Conservation (phyloP, 2,888 invertebrate species). For the Sericinus montela region DNA sequence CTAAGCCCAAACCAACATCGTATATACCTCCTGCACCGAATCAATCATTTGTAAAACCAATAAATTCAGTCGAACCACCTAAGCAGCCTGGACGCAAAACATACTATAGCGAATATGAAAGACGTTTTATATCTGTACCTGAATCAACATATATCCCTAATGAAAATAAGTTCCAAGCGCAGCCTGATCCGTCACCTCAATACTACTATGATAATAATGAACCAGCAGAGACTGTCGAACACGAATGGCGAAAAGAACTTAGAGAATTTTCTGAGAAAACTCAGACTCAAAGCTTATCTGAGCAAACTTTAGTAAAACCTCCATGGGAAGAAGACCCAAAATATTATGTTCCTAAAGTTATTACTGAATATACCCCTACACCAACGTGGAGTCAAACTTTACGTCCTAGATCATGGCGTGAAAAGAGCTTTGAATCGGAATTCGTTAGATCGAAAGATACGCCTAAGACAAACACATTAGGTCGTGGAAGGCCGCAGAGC, state of each 20-base stretch:
- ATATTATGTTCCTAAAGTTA: constrained; percentile 44
- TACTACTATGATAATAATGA: constrained; percentile 71
- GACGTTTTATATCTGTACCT: constrained; percentile 69
- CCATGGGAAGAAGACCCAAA: constrained; percentile 65
- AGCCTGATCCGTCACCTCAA: constrained; percentile 68
- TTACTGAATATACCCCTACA: constrained; percentile 49
- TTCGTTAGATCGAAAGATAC: constrained; percentile 61
- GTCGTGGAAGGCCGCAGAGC: constrained; percentile 64
- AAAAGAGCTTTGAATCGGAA: constrained; percentile 69
- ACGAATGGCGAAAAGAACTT: constrained; percentile 70
- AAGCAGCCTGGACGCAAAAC: constrained; percentile 63
- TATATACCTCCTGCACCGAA: constrained; percentile 72
- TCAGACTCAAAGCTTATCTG: constrained; percentile 46
- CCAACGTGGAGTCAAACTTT: constrained; percentile 73
- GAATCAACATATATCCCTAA: constrained; percentile 66
- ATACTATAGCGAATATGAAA: constrained; percentile 72
- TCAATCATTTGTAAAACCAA: constrained; percentile 65
- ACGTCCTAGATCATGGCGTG: constrained; percentile 64
- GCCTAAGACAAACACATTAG: constrained; percentile 63
- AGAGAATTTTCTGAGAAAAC: constrained; percentile 71
- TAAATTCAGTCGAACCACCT: constrained; percentile 42
- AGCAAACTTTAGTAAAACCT: constrained; percentile 51
- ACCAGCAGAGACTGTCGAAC: constrained; percentile 57
- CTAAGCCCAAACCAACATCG: constrained; percentile 56
- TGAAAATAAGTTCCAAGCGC: constrained; percentile 62